Evolutionary conservation across 2,797 vertebrate species (phyloP).

Genomic region (Tokudaia tokunoshimensis): DNA sequence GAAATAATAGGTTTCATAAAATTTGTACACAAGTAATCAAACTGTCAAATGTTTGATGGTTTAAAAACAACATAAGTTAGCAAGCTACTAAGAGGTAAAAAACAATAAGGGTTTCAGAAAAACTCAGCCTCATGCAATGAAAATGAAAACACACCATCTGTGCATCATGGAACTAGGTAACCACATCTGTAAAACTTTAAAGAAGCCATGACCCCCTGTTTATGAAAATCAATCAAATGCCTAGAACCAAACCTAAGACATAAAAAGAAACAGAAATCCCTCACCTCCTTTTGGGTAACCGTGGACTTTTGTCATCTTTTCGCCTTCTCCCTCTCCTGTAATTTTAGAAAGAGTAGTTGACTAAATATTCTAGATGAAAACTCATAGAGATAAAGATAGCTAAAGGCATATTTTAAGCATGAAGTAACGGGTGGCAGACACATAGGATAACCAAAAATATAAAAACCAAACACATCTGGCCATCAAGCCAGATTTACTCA

Average conservation of each 20-base stretch:
- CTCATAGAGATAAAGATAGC: neutral
- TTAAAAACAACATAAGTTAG: constrained; percentile 44
- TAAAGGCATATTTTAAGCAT: neutral
- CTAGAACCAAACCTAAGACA: neutral
- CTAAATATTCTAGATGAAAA: constrained; percentile 25
- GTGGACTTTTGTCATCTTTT: constrained; percentile 98
- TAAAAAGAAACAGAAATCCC: neutral
- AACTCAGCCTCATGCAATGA: neutral
- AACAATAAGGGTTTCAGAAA: constrained; percentile 16
- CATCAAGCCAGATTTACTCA: neutral
- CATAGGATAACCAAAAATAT: neutral
- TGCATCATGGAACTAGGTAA: neutral
- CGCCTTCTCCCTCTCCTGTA: constrained; percentile 95
- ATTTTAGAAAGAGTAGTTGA: constrained; percentile 72
- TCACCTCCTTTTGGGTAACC: constrained; percentile 97
- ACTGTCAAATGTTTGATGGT: neutral
- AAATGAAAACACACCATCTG: neutral
- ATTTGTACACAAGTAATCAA: constrained; percentile 31
- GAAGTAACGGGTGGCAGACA: neutral
- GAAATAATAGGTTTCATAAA: neutral
- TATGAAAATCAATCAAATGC: neutral
- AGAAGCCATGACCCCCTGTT: neutral
- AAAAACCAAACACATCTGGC: neutral
- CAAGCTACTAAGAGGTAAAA: neutral
- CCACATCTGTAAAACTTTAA: neutral